Conservation (phyloP, 2,797 vertebrate species). For the Decapterus maruadsi region DNA sequence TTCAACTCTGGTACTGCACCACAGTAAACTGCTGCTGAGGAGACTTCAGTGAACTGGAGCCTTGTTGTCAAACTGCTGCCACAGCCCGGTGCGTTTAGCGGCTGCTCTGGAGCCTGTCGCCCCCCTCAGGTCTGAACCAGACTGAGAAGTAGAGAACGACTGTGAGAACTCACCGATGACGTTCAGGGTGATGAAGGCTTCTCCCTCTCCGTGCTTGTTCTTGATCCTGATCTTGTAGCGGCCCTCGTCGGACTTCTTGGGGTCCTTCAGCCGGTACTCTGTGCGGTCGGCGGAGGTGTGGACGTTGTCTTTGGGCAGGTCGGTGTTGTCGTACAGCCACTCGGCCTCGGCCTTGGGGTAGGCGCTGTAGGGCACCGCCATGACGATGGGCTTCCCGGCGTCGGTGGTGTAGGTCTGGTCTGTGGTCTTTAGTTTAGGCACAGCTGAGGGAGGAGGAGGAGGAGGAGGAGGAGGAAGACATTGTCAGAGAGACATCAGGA, state of each 20-base stretch:
- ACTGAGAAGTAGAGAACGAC: no score
- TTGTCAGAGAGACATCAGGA: slow-evolving; percentile 34
- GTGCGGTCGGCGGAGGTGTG: slow-evolving; percentile 91
- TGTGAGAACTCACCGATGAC: slow-evolving; percentile 89
- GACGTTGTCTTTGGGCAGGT: slow-evolving; percentile 88
- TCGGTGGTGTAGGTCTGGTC: slow-evolving; percentile 96
- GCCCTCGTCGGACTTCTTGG: slow-evolving; percentile 91
- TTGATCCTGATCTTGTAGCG: slow-evolving; percentile 92
- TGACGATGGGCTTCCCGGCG: slow-evolving; percentile 92
- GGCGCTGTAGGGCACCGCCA: slow-evolving; percentile 95
- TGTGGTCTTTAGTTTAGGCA: slow-evolving; percentile 93
- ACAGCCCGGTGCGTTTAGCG: no score
- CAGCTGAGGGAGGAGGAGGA: slow-evolving; percentile 80
- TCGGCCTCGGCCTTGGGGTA: slow-evolving; percentile 95
- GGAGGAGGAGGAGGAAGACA: no score
- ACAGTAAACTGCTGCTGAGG: no score
- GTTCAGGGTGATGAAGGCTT: slow-evolving; percentile 92
- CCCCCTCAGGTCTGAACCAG: no score
- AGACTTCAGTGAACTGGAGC: no score
- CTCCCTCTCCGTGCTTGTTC: slow-evolving; percentile 96
- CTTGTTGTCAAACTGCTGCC: no score
- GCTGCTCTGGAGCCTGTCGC: no score
- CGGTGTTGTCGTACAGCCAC: slow-evolving; percentile 90
- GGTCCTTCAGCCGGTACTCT: slow-evolving; percentile 92
- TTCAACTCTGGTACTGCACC: no score